A percentile compares a stretch with the other conserved stretches of the same genome.
phyloP scores from a whole-genome alignment of 2,113 vertebrate species.

The Crocuta crocuta region DNA sequence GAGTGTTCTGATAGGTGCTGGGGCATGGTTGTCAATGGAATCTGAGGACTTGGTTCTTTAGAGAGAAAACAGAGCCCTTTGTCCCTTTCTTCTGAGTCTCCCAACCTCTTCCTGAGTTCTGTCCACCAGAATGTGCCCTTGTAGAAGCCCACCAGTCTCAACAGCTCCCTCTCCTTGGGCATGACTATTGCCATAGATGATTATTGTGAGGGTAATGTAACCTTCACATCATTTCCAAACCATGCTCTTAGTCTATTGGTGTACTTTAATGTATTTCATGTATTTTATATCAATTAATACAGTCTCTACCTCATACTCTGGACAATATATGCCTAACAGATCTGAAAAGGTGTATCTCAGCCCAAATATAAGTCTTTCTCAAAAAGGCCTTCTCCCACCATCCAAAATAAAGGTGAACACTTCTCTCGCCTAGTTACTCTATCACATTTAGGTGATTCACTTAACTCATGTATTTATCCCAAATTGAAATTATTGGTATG shows the following conservation, averaged over 20 bases:
- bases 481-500: not conserved
- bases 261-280: not conserved
- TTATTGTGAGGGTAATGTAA: not conserved
- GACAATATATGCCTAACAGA: not conserved
- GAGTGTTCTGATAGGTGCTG: not conserved
- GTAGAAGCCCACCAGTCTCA: not conserved
- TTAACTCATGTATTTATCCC: slow-evolving; percentile 10
- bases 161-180: not conserved
- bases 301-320: not conserved
- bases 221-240: not conserved
- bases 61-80: not conserved
- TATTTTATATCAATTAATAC: not conserved
- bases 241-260: not conserved
- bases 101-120: not conserved
- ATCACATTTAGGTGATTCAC: not conserved
- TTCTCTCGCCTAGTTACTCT: not conserved
- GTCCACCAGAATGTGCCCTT: not conserved
- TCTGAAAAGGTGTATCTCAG: not conserved
- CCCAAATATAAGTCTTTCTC: not conserved
- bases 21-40: not conserved
- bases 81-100: not conserved
- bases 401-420: not conserved
- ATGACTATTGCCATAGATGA: not conserved
- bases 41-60: not conserved
- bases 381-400: not conserved